A percentile compares a stretch with the other conserved stretches of the same genome.
Conservation (phyloP, 2,797 vertebrate genomes). For the Danio tinwini region DNA sequence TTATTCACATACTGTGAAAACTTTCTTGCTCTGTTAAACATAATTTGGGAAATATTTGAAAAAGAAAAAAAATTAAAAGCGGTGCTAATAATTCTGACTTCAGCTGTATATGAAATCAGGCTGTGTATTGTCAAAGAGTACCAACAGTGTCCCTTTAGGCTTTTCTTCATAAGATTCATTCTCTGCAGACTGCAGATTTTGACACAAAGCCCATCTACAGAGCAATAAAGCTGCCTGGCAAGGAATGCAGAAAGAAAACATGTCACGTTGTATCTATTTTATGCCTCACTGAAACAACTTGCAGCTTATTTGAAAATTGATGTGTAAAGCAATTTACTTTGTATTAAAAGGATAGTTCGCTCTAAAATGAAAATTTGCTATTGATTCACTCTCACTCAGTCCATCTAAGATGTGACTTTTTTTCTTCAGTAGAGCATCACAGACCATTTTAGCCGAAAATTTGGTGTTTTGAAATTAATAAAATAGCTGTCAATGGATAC, state of each 20-base stretch:
- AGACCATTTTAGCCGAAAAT: too few relatives aligned
- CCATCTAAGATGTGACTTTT: too few relatives aligned
- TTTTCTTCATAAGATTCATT: not conserved
- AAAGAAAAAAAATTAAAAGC: too few relatives aligned
- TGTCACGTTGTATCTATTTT: slow-evolving; percentile 39
- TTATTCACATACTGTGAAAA: too few relatives aligned
- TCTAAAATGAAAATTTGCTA: too few relatives aligned
- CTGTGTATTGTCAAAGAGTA: slow-evolving; percentile 18
- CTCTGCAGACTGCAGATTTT: slow-evolving; percentile 21
- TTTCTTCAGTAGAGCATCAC: too few relatives aligned
- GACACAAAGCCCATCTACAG: slow-evolving; percentile 38
- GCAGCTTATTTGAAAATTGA: slow-evolving; percentile 17
- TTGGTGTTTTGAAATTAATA: too few relatives aligned
- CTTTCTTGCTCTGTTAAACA: too few relatives aligned
- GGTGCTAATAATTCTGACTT: too few relatives aligned
- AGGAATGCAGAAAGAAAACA: slow-evolving; percentile 55
- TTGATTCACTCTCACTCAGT: too few relatives aligned
- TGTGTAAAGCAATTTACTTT: slow-evolving; percentile 1
- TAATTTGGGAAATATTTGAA: too few relatives aligned
- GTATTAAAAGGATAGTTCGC: not conserved
- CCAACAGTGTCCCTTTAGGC: slow-evolving; percentile 3
- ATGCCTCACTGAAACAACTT: slow-evolving; percentile 37
- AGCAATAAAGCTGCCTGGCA: slow-evolving; percentile 38
- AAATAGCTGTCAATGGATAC: too few relatives aligned
- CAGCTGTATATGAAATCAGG: not conserved